Base-by-base conservation (phyloP, 37 sponge, comb jelly and placozoan species). In the Diacarnus erythraeanus region DNA sequence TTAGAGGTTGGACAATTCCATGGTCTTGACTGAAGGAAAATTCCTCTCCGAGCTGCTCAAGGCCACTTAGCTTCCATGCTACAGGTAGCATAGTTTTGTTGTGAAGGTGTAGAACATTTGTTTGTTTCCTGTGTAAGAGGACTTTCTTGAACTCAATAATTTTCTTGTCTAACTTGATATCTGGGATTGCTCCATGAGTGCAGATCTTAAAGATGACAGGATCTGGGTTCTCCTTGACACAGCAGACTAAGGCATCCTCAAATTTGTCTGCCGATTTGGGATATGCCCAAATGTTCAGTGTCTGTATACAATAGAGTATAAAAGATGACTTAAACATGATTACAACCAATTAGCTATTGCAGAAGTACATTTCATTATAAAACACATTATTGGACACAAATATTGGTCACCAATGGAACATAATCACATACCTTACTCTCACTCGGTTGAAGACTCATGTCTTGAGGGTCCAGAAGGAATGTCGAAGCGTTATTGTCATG, bases 11-110 rank as follows among this genome's bases (percentile, higher is more conserved):
- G 35, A 98, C 89, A 30, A 98, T 76, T 6, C 99, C 99, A 41
- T 91, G 89, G 39, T 95, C 99, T 60, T 88, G 87, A 44, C 89
- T 91, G 83, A 98, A 93, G 27, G 88, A 83, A 88, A 95, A 98
- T 47, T 95, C 97, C 3, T 98, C 96, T 12, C 97, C 99, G 39
- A 93, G 66, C 35, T 63, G 74, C 25, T 98, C 99, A 58, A 84
- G 72, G 23, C 94, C 97, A 80, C 87, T 89, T 35, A 98, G 82
- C 51, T 90, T 88, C 99, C 99, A 98, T 0, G 90, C 92, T 33
- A 93, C 99, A 33, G 99, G 96, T 0, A 98, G 82, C 34, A 95
- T 76, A 3, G 96, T 93, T 65, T 75, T 77, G 77, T 98, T 98
- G 57, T 84, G 72, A 18, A 98, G 71, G 42, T 88, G 82, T 25